Conservation (phyloP, 2,888 invertebrate species). For the Smittia sp. region DNA sequence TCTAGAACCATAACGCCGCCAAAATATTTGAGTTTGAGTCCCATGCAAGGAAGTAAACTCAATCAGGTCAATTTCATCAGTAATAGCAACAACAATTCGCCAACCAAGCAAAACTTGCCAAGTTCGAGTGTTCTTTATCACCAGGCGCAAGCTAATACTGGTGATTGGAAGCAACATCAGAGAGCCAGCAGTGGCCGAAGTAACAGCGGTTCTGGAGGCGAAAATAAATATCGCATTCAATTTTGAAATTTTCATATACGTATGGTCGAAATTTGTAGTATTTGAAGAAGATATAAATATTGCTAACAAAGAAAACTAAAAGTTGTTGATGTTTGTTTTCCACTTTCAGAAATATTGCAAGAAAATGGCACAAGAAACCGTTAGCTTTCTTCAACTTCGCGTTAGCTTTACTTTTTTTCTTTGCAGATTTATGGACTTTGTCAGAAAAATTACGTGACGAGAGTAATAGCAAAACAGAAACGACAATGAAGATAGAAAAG, state of each 20-base stretch:
- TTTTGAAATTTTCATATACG: slow-evolving; percentile 42
- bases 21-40: slow-evolving; percentile 43
- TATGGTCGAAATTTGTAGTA: neutral
- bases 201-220: slow-evolving; percentile 41
- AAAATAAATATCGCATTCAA: slow-evolving; percentile 45
- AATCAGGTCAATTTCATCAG: slow-evolving; percentile 10
- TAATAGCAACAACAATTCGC: slow-evolving; percentile 17
- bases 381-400: neutral
- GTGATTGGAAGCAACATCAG: slow-evolving; percentile 37
- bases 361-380: neutral
- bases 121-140: slow-evolving; percentile 37
- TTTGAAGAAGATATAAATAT: neutral
- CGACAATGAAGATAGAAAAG: neutral
- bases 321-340: neutral
- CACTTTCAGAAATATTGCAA: neutral
- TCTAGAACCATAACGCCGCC: slow-evolving; percentile 43
- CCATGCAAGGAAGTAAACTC: slow-evolving; percentile 1
- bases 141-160: slow-evolving; percentile 42
- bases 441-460: neutral
- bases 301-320: neutral
- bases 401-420: neutral
- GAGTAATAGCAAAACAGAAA: neutral
- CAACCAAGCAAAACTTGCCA: slow-evolving; percentile 33
- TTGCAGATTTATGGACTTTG: neutral
- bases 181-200: slow-evolving; percentile 43